Base-by-base conservation (phyloP, 2,888 invertebrate genomes). In the Entomobrya proxima region DNA sequence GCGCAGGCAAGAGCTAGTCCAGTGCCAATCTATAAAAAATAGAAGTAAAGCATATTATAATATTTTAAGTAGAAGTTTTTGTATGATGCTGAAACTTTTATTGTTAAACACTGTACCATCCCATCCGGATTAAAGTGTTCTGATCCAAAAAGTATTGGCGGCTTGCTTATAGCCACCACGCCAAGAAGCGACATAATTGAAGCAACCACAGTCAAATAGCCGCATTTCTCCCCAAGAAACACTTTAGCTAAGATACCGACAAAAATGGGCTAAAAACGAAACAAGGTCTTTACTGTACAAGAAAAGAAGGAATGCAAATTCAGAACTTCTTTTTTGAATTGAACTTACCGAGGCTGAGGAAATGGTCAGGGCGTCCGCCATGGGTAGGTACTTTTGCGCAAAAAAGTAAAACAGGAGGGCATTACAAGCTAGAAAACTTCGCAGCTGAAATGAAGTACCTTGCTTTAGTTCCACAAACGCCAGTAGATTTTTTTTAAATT, bases 151-250 rank as follows among this genome's bases (percentile, higher is more conserved):
- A 88, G 32, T 30, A 85, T 47, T n/a, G 89, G 87, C 11, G 89
- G 89, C 27, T 80, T 81, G 1, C 85, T 77, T 50, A 89, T 87
- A 21, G 87, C 87, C 24, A 83, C 85, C 1, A 88, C 88, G 2
- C 89, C 89, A 7, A 87, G 18, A 11, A 89, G 58, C 0, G 88
- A 78, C 13, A 78, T 13, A 0, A 88, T n/a, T 0, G 88, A 87
- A 24, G 87, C 88, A 13, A 87, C 27, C 13, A 87, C 64, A 9
- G 89, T 88, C 3, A 82, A 61, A 32, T 80, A 52, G 0, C 89
- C 89, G 37, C 88, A 86, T 24, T 87, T 87, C 44, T 89, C 89
- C 13, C 83, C 83, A 4, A 88, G 86, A 79, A 90, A 90, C n/a
- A 83, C 13, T 40, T 55, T 83, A 15, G 83, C 83, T 11, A 83